Percentiles rank a stretch among this genome's conserved stretches.
Evolutionary conservation across 2,113 vertebrate genomes (phyloP).

Genomic region (Isurus oxyrinchus): DNA sequence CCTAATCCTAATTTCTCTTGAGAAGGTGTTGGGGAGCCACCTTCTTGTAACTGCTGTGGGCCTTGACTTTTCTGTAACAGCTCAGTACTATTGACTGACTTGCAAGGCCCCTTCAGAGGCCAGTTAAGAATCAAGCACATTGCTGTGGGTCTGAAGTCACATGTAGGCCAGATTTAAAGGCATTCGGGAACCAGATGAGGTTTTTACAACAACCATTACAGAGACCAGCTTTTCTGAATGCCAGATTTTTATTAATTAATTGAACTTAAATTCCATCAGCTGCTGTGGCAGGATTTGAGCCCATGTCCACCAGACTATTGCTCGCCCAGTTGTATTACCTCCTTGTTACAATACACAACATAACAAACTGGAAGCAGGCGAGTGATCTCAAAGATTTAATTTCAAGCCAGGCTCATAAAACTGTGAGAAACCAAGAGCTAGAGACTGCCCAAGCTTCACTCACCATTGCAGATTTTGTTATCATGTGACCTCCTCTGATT

Average conservation of each 20-base stretch:
- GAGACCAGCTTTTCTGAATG: not conserved
- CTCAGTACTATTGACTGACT: too few species aligned
- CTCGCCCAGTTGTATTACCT: not conserved
- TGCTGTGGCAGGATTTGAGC: not conserved
- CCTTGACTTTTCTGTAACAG: too few species aligned
- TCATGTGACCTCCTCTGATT: not conserved
- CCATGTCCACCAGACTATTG: not conserved
- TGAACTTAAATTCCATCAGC: not conserved
- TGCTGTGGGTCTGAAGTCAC: not conserved
- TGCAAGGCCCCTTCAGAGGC: too few species aligned
- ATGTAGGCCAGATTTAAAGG: not conserved
- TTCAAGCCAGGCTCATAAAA: not conserved
- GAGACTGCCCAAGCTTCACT: not conserved
- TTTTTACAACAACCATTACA: not conserved
- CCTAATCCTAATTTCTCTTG: not conserved
- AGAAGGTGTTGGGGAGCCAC: not conserved
- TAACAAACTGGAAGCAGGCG: not conserved
- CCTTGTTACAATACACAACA: not conserved
- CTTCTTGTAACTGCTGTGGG: too few species aligned
- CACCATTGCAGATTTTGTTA: not conserved
- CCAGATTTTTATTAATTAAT: not conserved
- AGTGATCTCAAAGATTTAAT: not conserved
- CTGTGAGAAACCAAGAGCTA: not conserved
- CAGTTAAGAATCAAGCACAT: too few species aligned
- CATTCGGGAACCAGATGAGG: not conserved